Evolutionary conservation across 2,888 invertebrate species (phyloP).

Genomic region (Harmothoe impar): DNA sequence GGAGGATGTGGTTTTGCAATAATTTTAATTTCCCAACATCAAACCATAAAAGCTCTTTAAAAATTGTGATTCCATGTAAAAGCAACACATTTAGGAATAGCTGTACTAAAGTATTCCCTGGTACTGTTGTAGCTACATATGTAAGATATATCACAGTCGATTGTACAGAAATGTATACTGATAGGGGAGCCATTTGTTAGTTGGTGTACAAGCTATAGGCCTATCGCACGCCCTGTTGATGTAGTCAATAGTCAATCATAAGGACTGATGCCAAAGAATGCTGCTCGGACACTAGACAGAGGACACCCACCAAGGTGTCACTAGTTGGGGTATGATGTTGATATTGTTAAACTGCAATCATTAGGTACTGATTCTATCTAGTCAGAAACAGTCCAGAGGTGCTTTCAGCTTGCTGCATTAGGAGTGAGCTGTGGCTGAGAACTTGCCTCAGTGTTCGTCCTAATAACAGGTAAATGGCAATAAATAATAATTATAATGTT

Average conservation of each 20-base stretch:
- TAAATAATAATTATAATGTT: not conserved
- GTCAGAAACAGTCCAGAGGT: not conserved
- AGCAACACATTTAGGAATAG: not conserved
- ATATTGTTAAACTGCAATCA: not conserved
- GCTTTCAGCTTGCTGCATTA: constrained; percentile 19
- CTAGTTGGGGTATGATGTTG: not conserved
- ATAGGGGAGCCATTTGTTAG: no score
- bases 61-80: no score
- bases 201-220: no score
- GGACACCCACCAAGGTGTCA: not conserved
- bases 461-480: constrained; percentile 29
- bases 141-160: not conserved
- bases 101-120: not conserved
- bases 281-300: constrained; percentile 8
- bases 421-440: not conserved
- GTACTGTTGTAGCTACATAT: not conserved
- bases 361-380: constrained; percentile 12
- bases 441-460: constrained; percentile 44
- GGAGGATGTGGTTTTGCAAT: no score
- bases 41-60: no score
- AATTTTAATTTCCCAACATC: no score
- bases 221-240: no score
- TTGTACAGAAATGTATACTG: not conserved
- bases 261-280: constrained; percentile 1
- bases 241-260: not conserved